Evolutionary conservation across 2,113 vertebrate genomes (phyloP), one percentile per base, ranked within the genome.

Genomic region (Galemys pyrenaicus): DNA sequence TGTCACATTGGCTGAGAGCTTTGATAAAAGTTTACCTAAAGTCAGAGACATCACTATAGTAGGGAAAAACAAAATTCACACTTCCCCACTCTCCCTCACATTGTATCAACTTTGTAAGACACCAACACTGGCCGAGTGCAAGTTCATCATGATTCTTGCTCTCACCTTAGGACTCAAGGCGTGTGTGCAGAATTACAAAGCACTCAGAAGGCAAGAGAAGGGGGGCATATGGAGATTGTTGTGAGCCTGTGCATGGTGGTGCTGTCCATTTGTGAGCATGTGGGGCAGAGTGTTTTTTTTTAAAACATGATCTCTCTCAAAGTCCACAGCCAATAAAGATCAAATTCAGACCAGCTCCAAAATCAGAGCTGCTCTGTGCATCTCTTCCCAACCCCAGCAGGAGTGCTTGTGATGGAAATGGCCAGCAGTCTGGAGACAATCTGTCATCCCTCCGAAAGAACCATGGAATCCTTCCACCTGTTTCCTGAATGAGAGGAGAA

Each of bases 171-270:
- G 62, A 30, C 37, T 2, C 37, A 11, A 0, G 2, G 3, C 6
- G 2, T 41, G 3, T 10, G 1, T 41, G 0, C 6, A 54, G 32
- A 41, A 9, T 8, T 64, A 35, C 26, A 64, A 64, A 82, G 4
- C 17, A 17, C 20, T 65, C 41, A 28, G n/a, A 84, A 94, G 0
- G 49, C 12, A 41, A 49, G 74, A 32, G n/a, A 64, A 28, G 44
- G 10, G 15, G 41, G 22, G 1, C 3, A 9, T 28, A 0, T 2
- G 0, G 0, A 75, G 37, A 7, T 0, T 9, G 9, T 28, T 51
- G 5, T 0, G 12, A 78, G 24, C 49, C 56, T 46, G 37, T 0
- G 3, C 37, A 46, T 30, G 13, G 16, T 46, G 2, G 56, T 2
- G 5, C 32, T 73, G 49, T 82, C 67, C 3, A 6, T 82, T 68